Percentiles rank a stretch among this genome's conserved stretches.
Conservation (phyloP, 2,113 vertebrate genomes). For the Calypte anna region DNA sequence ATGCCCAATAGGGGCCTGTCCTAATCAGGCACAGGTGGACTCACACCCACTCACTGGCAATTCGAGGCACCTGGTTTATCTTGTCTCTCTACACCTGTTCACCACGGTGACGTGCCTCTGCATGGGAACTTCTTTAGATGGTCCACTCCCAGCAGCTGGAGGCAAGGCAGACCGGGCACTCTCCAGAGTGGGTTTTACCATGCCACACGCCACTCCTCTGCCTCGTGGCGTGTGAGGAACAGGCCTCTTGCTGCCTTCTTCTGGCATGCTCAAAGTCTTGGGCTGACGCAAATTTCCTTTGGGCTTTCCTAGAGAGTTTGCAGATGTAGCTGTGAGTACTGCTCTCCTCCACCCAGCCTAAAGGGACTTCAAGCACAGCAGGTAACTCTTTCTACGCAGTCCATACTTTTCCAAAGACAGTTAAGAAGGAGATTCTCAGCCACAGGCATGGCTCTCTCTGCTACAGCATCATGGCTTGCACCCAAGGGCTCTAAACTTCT, state of each 20-base stretch:
- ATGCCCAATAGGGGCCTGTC: too few relatives aligned
- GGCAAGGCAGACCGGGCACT: slow-evolving; percentile 22
- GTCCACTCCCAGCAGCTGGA: slow-evolving; percentile 56
- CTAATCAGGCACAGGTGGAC: too few relatives aligned
- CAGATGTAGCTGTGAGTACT: not conserved
- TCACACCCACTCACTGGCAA: too few relatives aligned
- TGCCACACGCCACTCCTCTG: not conserved
- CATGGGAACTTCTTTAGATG: slow-evolving; percentile 49
- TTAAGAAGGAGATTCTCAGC: too few relatives aligned
- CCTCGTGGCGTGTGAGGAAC: slow-evolving; percentile 29
- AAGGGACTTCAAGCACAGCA: not conserved
- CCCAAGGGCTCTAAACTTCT: too few relatives aligned
- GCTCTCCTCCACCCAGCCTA: not conserved
- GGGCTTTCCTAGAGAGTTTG: slow-evolving; percentile 78
- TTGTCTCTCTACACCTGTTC: too few relatives aligned
- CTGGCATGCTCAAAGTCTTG: slow-evolving; percentile 42
- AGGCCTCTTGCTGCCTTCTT: slow-evolving; percentile 60
- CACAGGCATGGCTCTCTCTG: accelerated
- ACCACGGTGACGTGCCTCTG: slow-evolving; percentile 65
- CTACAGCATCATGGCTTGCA: too few relatives aligned
- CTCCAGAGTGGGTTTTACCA: slow-evolving; percentile 47
- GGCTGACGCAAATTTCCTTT: slow-evolving; percentile 88
- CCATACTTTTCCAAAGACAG: not conserved
- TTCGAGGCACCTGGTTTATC: too few relatives aligned
- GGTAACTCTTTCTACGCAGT: accelerated